Percentiles rank a stretch among this genome's conserved stretches.
These are phyloP conservation scores for Scaeva pyrastri DNA, from an alignment of 2,888 invertebrate genomes.

Conservation along the genomic window DNA sequence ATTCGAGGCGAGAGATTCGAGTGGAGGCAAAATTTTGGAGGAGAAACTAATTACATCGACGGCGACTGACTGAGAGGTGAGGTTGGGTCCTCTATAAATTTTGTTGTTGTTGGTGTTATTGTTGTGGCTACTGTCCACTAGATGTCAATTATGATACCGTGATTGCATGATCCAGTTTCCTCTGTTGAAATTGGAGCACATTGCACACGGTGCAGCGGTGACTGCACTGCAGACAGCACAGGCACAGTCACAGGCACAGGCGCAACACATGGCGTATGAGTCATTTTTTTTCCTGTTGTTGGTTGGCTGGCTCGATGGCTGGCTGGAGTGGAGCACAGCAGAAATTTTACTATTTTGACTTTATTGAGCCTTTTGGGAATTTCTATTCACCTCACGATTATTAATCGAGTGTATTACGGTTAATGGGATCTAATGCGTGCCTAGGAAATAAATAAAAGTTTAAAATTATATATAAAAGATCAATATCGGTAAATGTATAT, in stretches of 20 bases:
- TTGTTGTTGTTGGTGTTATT: constrained; percentile 18
- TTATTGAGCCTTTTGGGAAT: constrained; percentile 49
- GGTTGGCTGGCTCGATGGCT: constrained; percentile 24
- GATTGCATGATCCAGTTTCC: constrained; percentile 62
- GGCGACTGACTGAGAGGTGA: constrained; percentile 30
- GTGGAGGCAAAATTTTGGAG: constrained; percentile 10
- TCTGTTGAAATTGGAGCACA: constrained; percentile 41
- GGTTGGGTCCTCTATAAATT: not conserved
- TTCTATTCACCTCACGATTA: constrained; percentile 69
- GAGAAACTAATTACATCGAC: constrained; percentile 68
- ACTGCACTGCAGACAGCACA: too few species aligned
- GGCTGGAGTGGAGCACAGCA: not conserved
- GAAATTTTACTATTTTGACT: constrained; percentile 39
- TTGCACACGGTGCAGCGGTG: constrained; percentile 23
- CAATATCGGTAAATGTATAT: constrained; percentile 62
- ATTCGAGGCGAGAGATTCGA: not conserved
- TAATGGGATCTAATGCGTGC: constrained; percentile 75
- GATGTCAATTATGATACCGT: constrained; percentile 74
- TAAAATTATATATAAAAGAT: constrained; percentile 54
- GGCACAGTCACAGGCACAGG: constrained; percentile 16
- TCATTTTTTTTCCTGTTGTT: constrained; percentile 30
- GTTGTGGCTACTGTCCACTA: constrained; percentile 70
- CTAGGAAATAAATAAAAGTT: constrained; percentile 70
- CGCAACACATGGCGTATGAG: constrained; percentile 67
- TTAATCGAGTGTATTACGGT: constrained; percentile 72